Base-by-base conservation (phyloP, 1,140 invertebrate genomes). In the Hylyphantes graminicola region DNA sequence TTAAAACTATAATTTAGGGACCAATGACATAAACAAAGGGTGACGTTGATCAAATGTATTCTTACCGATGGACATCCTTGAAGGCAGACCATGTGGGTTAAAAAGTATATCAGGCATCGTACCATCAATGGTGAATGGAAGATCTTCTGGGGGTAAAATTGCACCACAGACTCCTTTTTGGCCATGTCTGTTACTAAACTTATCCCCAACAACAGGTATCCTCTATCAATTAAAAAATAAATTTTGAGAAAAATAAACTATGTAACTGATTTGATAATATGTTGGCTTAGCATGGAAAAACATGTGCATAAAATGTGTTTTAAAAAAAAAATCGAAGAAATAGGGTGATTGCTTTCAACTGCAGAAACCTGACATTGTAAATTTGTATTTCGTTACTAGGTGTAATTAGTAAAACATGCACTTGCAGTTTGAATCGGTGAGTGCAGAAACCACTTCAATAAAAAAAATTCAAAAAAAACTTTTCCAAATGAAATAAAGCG, bases 61-160 rank as follows among this genome's bases (percentile, higher is more conserved):
- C 64, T 13, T 99, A 0, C 98, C 98, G 0, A 99, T 97, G 21
- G 98, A 99, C 98, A 99, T 99, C 88, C 98, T 93, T 65, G 97
- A 98, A n/a, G 98, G 98, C 90, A 97, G 99, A 79, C 98, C 98
- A 90, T 99, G 98, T 12, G 98, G 98, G 89, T 99, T 99, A 89
- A 92, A 91, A 86, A 91, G 89, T 92, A 99, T 96, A 89, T 99
- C 98, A 0, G 98, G 98, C 90, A 94, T 95, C 86, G 99, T 97
- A 0, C 98, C 98, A 87, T 92, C 91, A 88, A 98, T 96, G 88
- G 96, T 97, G 88, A 99, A 99, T 0, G 98, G 98, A 94, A 99
- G 95, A 89, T 99, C 97, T 91, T 98, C 96, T 90, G 99, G 97
- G 65, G 97, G 94, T 0, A 98, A 97, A 83, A 99, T 97, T 5